Conservation (phyloP, 2,797 vertebrate genomes). For the Poecilia gillii region DNA sequence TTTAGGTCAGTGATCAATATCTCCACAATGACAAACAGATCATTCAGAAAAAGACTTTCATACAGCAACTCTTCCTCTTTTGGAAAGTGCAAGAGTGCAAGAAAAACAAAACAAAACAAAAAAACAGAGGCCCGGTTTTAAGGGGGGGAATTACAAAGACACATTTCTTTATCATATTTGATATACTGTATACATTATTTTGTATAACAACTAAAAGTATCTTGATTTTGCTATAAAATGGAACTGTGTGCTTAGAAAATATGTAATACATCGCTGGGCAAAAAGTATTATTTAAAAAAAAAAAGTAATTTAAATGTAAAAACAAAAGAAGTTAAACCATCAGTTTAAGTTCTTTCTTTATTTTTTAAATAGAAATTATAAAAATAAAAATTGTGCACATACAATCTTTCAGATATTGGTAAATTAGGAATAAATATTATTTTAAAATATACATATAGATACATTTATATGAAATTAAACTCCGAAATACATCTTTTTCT, state of each 20-base stretch:
- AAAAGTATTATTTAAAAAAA: neutral
- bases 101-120: no score
- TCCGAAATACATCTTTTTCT: neutral
- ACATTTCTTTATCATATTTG: no score
- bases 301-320: neutral
- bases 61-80: no score
- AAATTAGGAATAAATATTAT: neutral
- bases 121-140: no score
- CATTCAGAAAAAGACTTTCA: neutral
- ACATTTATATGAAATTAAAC: neutral
- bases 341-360: neutral
- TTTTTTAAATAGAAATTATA: neutral
- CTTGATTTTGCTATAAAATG: no score
- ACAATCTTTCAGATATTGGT: neutral
- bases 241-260: no score
- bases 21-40: neutral
- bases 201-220: no score
- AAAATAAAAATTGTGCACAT: neutral
- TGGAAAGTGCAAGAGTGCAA: no score
- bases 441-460: neutral
- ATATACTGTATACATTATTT: no score
- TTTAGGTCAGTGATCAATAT: neutral
- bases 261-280: neutral
- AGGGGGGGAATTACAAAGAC: no score
- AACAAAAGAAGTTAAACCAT: neutral